Evolutionary conservation across 1,140 invertebrate genomes (phyloP).

Genomic region (Calephelis virginiensis): DNA sequence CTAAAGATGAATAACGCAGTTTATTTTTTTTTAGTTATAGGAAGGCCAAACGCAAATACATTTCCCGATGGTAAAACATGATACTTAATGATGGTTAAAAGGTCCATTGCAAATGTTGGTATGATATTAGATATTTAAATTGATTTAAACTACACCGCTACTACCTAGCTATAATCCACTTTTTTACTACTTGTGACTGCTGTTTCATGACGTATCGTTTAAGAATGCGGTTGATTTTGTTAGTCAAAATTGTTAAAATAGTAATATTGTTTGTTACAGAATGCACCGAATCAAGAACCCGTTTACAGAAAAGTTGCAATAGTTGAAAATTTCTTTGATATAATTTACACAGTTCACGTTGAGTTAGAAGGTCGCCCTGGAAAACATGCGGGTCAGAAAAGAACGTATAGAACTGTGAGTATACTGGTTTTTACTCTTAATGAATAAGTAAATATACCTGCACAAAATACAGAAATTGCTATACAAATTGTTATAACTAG

Average conservation of each 20-base stretch:
- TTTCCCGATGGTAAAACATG: no score
- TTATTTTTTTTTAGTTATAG: no score
- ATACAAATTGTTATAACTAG: neutral
- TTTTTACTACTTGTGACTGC: conserved; percentile 22
- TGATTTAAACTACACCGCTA: no score
- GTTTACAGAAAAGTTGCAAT: conserved; percentile 95
- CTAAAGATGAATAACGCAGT: no score
- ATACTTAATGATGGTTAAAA: no score
- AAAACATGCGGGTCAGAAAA: conserved; percentile 96
- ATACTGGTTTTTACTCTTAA: neutral
- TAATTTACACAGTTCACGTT: conserved; percentile 96
- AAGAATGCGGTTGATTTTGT: no score
- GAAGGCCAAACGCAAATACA: no score
- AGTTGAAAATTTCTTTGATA: conserved; percentile 98
- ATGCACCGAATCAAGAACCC: conserved; percentile 79
- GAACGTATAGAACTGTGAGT: conserved; percentile 96
- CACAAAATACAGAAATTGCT: neutral
- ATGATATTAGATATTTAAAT: no score
- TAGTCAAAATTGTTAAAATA: neutral
- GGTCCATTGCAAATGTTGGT: no score
- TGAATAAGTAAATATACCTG: no score
- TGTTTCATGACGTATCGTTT: conserved; percentile 27
- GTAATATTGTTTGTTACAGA: conserved; percentile 66
- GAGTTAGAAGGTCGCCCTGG: conserved; percentile 92
- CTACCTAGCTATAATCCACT: no score